Conservation (phyloP, 2,797 vertebrate genomes). For the Pipistrellus kuhlii region DNA sequence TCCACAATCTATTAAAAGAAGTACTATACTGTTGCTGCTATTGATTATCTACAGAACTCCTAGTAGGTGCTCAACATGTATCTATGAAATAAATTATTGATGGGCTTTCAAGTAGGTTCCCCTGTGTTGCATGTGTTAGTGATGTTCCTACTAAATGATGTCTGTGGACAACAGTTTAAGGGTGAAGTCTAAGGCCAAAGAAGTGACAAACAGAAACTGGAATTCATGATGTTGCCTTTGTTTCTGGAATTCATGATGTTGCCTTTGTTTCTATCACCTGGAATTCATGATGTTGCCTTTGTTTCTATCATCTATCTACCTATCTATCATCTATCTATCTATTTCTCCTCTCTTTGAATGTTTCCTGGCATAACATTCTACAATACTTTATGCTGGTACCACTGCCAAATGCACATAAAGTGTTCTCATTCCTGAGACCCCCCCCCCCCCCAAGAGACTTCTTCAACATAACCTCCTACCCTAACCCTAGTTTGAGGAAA, state of each 20-base stretch:
- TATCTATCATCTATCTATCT: too few species aligned
- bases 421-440: not conserved
- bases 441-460: not conserved
- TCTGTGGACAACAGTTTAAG: not conserved
- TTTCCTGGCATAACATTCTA: not conserved
- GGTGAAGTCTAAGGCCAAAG: not conserved
- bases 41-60: not conserved
- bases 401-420: not conserved
- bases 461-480: not conserved
- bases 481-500: not conserved
- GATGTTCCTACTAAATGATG: not conserved
- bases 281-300: too few species aligned
- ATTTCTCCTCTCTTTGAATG: too few species aligned
- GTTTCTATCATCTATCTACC: too few species aligned
- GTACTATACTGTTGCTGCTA: not conserved
- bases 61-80: not conserved
- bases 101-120: not conserved
- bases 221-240: not conserved
- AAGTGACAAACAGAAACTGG: not conserved
- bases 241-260: too few species aligned
- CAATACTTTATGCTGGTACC: not conserved
- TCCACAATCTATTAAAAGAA: not conserved
- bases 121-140: not conserved
- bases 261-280: too few species aligned
- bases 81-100: not conserved